Conservation (phyloP, 30 jellyfish, hydroid and myxozoan species). For the Morbakka virulenta region DNA sequence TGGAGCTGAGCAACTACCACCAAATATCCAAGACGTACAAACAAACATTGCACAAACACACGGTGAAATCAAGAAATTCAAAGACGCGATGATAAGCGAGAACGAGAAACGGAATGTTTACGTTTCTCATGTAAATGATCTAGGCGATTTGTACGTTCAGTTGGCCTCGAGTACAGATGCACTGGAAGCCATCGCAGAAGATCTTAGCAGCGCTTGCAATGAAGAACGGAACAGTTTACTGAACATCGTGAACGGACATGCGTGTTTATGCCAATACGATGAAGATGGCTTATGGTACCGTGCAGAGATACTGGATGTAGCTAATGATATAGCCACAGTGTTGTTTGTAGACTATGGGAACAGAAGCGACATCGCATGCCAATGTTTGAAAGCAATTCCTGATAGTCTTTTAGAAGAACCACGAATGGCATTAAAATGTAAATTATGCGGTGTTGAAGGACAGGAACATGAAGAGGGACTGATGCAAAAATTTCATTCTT, state of each 20-base stretch:
- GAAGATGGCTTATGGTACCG: conserved; percentile 48
- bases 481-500: too few relatives aligned
- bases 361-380: neutral
- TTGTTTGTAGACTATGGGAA: conserved; percentile 49
- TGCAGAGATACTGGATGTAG: neutral
- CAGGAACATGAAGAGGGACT: too few relatives aligned
- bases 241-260: neutral
- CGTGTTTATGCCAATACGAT: conserved; percentile 20
- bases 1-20: neutral
- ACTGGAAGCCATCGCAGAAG: conserved; percentile 12
- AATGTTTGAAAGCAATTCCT: neutral
- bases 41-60: neutral
- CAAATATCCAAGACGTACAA: neutral
- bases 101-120: conserved; percentile 6
- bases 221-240: neutral
- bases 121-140: conserved; percentile 5
- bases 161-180: neutral
- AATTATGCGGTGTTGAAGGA: conserved; percentile 17
- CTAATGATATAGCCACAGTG: neutral
- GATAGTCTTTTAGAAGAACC: conserved; percentile 5
- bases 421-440: conserved; percentile 7
- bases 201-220: conserved; percentile 1
- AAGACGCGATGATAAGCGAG: neutral
- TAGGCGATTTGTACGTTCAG: conserved; percentile 4
- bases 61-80: too few relatives aligned